phyloP scores from a whole-genome alignment of 1,140 invertebrate genomes.

The Zaprionus inermis region DNA sequence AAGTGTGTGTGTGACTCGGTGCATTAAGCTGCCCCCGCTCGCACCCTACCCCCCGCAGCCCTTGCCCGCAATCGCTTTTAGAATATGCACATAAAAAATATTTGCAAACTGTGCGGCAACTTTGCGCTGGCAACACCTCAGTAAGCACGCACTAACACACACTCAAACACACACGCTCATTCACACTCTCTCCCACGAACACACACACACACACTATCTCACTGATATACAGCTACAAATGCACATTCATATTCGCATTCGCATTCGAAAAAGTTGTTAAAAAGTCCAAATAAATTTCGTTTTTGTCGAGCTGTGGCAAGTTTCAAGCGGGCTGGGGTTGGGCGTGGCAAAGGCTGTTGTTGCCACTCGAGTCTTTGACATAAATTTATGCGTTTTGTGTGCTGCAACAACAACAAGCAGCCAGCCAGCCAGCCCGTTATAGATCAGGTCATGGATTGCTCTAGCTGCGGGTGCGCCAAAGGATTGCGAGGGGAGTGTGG shows the following conservation, averaged over 20 bases:
- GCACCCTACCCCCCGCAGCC: background rate
- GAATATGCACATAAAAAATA: conserved; percentile 45
- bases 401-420: conserved; percentile 38
- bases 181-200: conserved; percentile 3
- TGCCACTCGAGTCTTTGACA: conserved; percentile 71
- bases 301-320: conserved; percentile 42
- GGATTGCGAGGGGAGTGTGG: background rate
- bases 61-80: conserved; percentile 2
- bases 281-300: conserved; percentile 81
- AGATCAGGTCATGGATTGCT: conserved; percentile 63
- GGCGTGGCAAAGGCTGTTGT: conserved; percentile 17
- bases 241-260: conserved; percentile 38
- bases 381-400: conserved; percentile 82
- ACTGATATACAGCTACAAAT: conserved; percentile 24
- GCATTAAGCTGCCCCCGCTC: background rate
- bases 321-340: no score
- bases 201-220: conserved; percentile 16
- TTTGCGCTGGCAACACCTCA: conserved; percentile 41
- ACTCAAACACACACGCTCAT: conserved; percentile 28
- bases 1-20: conserved; percentile 1
- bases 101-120: conserved; percentile 50
- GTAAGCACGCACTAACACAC: conserved; percentile 15
- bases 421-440: conserved; percentile 33
- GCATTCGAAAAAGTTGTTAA: conserved; percentile 70
- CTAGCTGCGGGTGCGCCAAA: conserved; percentile 25